Evolutionary conservation across 1,140 invertebrate species (phyloP), one percentile per base, ranked within the genome.

Genomic region (Calephelis nemesis): DNA sequence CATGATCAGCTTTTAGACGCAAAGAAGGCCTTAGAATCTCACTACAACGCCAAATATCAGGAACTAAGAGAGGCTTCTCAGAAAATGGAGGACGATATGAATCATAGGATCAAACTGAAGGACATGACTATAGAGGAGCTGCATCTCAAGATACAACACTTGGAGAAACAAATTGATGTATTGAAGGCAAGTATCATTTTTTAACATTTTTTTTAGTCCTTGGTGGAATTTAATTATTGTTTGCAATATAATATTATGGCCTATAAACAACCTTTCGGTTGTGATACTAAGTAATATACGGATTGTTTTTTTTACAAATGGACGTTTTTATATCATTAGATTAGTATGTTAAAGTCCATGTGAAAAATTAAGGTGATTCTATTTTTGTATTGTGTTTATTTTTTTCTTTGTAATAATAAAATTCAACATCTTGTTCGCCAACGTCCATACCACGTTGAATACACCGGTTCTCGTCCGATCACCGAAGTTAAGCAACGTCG

Each of bases 41-140:
- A 91, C 71, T 91, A 88, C 74, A 85, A 85, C 0, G 77, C 82
- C 1, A 91, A 88, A 42, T 90, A 84, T 65, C 87, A 88, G 67
- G 82, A 88, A 63, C 45, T 91, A 42, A 66, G 87, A 0, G 83
- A 85, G 11, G 88, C 88, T 0, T 91, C 88, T 0, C 84, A 84
- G 75, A 85, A 86, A 62, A 88, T 91, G 88, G 85, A 91, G 49
- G 84, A 84, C 42, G 88, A 91, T 47, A 91, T 88, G 88, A 79
- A 84, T 62, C 86, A 88, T 49, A 80, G 75, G 49, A 71, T 88
- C 4, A 81, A 79, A 52, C 64, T 88, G 10, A 90, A 85, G 60
- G 87, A 91, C 62, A 84, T 87, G 84, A 71, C 50, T 13, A 70
- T 87, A 5, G 85, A 90, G 4, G 88, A 88, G 63, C 50, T 90